Conservation (phyloP, 64 coral and sea anemone species). For the Montipora sp. region DNA sequence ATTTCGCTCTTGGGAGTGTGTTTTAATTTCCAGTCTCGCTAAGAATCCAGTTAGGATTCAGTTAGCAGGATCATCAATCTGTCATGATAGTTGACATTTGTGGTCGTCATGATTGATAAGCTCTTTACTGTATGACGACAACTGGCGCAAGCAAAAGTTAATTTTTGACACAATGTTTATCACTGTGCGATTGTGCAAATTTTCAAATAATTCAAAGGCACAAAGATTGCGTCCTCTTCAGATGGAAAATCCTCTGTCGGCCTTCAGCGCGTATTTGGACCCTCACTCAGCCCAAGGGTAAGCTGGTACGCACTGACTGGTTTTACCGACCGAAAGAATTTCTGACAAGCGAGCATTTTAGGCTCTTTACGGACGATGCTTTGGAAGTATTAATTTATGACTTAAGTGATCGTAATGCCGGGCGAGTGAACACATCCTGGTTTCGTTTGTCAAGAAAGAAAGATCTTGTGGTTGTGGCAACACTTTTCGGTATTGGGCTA, state of each 20-base stretch:
- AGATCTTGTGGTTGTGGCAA: conserved; percentile 22
- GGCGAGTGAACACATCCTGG: conserved; percentile 1
- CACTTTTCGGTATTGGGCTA: not conserved
- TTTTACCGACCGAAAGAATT: not conserved
- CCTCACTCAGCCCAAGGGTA: conserved; percentile 1
- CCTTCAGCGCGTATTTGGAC: conserved; percentile 35
- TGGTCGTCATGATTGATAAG: not conserved
- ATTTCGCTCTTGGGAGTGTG: conserved; percentile 37
- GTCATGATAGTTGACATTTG: not conserved
- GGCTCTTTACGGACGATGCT: not conserved
- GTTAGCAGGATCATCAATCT: not conserved
- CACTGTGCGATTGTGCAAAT: not conserved
- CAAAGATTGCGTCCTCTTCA: conserved; percentile 13
- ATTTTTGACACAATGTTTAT: not conserved
- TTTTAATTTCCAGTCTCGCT: conserved; percentile 33
- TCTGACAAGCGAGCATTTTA: not conserved
- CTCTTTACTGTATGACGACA: not conserved
- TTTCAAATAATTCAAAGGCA: conserved; percentile 26
- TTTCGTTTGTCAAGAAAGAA: conserved; percentile 24
- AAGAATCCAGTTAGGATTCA: conserved; percentile 7
- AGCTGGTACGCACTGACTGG: not conserved
- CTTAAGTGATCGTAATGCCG: not conserved
- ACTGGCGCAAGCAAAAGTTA: not conserved
- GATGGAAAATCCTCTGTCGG: conserved; percentile 7
- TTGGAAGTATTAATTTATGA: conserved; percentile 15